Evolutionary conservation across 2,797 vertebrate species (phyloP).

Genomic region (Sternotherus odoratus): DNA sequence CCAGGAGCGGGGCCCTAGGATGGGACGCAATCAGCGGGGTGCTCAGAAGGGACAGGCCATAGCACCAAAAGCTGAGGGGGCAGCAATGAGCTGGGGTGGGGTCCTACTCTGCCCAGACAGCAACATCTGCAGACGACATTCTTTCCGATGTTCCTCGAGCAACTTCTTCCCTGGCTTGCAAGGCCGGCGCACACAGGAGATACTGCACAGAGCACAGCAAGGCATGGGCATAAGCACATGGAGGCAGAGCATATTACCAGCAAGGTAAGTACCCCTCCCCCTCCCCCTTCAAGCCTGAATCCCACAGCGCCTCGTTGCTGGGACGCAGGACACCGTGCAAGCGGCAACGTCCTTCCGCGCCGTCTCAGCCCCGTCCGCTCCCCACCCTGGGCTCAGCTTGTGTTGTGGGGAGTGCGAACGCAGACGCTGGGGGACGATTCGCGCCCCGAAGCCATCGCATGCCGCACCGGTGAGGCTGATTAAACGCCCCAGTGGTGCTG

Average conservation of each 20-base stretch:
- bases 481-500: background rate
- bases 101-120: background rate
- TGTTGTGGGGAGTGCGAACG: rapidly evolving
- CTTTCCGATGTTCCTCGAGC: background rate
- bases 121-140: background rate
- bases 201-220: background rate
- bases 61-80: background rate
- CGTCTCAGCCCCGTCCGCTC: background rate
- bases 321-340: background rate
- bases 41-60: background rate
- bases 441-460: rapidly evolving
- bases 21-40: rapidly evolving
- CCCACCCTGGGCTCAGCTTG: rapidly evolving
- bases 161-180: rapidly evolving
- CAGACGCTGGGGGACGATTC: background rate
- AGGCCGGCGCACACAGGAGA: rapidly evolving
- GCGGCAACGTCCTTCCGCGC: rapidly evolving
- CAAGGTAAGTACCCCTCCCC: rapidly evolving
- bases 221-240: too few species aligned
- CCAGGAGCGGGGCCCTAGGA: background rate
- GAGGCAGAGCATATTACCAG: rapidly evolving
- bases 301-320: background rate
- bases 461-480: background rate
- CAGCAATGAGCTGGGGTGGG: background rate
- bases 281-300: background rate